Base-by-base conservation (phyloP, 2,797 vertebrate species). In the Sarcoramphus papa region DNA sequence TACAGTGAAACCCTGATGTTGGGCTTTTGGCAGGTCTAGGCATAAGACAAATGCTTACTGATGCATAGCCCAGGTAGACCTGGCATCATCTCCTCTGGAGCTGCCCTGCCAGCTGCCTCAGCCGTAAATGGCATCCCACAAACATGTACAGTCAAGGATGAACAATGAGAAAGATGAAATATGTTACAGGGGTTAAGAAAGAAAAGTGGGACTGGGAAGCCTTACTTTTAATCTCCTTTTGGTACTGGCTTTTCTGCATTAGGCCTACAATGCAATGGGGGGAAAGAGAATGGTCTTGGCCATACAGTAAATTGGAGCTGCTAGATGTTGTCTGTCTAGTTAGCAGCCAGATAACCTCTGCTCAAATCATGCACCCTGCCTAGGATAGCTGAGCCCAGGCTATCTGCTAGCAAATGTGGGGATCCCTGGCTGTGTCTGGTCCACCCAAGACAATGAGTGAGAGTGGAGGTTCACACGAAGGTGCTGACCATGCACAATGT, bases 21-120 rank as follows among this genome's bases (percentile, higher is more conserved):
- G 85, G 85, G 94, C 23, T 96, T 93, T 85, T 89, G 96, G 96
- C 97, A 97, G 96, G 96, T 96, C 96, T 72, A 77, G 97, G 92
- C 97, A 97, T 57, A 97, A 93, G 73, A 47, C 35, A 69, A 93
- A 86, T 40, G 8, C 87, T 95, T 67, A 51, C 21, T 88, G 89
- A 75, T 86, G 92, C 87, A 77, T 1, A 60, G 92, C 67, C 67
- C 87, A 75, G 92, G 93, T 93, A 94, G 80, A 82, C 5, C 96
- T 96, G 92, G 94, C 96, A 95, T 88, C 95, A 37, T 21, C 85
- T 90, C 83, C 96, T 92, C 94, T 83, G 67, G 90, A 92, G 76
- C 89, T 97, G 92, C 91, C 63, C 53, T 94, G 95, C 96, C 94
- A 96, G 92, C 72, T 89, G 94, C 97, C 92, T 96, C 92, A 95